Evolutionary conservation across 2,888 invertebrate genomes (phyloP), one percentile per base, ranked within the genome.

Genomic region (Calliscelio sp.): DNA sequence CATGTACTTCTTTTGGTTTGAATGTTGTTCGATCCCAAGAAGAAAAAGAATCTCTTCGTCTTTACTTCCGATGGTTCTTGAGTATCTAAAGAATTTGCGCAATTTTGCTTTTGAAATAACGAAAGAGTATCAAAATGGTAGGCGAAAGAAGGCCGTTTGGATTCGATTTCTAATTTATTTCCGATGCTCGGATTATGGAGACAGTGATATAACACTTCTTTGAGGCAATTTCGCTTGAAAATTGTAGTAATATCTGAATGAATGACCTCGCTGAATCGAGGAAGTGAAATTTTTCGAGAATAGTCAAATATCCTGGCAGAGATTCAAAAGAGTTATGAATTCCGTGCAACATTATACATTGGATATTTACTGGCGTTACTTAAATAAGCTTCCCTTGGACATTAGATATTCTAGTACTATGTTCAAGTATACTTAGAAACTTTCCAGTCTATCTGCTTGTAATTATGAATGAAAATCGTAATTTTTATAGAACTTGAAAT

Each of bases 111-210:
- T 55, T 51, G 41, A 10, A 65, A 75, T 53, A 44, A 65, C 41
- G 49, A 49, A 49, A n/a, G 32, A 49, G 35, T 7, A 51, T 44
- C 35, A 32, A 75, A 65, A 55, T 55, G 55, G 22, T 16, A 66
- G 35, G 28, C 25, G 22, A 32, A 57, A 57, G n/a, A 2, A 24
- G 41, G 51, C 1, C 38, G 32, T 28, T 51, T 38, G 16, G 22
- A 16, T 66, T 68, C 38, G 74, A 74, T 44, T 53, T 55, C 53
- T 51, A 74, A 74, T 74, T 61, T 74, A 63, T 74, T n/a, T 38
- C 20, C 6, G 57, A 46, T 49, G 49, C 49, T 14, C 35, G 16
- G 22, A 51, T 74, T 38, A 25, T n/a, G 8, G 8, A 24, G 25
- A 28, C 20, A 44, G 14, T 51, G 61, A 51, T 51, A 22, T 18